Evolutionary conservation across 1,140 invertebrate species (phyloP), one percentile per base, ranked within the genome.

Genomic region (Drosophila novamexicana): DNA sequence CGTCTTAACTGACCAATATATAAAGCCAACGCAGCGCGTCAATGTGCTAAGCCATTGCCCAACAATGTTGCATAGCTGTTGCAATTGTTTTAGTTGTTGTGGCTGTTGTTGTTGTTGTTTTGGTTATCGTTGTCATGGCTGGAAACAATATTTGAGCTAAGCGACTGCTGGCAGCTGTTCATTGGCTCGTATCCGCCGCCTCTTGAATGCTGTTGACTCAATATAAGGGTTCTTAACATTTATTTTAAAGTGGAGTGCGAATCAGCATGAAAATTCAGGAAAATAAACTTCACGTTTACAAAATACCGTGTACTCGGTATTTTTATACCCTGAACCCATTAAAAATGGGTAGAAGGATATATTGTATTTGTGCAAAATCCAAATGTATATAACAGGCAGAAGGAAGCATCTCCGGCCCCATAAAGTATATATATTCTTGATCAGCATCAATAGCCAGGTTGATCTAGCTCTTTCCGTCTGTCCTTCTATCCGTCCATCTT

Each of bases 1-100:
- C 70, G 83, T 79, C 83, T 79, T 82, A 86, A 88, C 82, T 88
- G 76, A 75, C 82, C 83, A 85, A 85, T 85, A 79, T 75, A 86
- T 77, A 78, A 78, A 68, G 80, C 71, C 82, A 74, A 71, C 44
- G 68, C 81, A 84, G 45, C 71, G 42, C 63, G 63, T 81, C 77
- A 68, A 63, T 61, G 61, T 63, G 78, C 59, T 65, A 81, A 74
- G 74, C 66, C 66, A 80, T 81, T 81, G 79, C 74, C 37, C 72
- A 71, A 66, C 70, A 77, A 64, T 73, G 64, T 72, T 72, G 69
- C 56, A 53, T 14, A 47, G 12, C 7, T 37, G 22, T 58, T 52
- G 56, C 59, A 56, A 18, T 62, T 42, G 59, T 50, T 49, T 39
- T 3, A 29, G 61, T 70, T 70, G 67, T 29, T 29, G 22, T 29